Conservation (phyloP, 2,888 invertebrate species). For the Platerodrilus igneus region DNA sequence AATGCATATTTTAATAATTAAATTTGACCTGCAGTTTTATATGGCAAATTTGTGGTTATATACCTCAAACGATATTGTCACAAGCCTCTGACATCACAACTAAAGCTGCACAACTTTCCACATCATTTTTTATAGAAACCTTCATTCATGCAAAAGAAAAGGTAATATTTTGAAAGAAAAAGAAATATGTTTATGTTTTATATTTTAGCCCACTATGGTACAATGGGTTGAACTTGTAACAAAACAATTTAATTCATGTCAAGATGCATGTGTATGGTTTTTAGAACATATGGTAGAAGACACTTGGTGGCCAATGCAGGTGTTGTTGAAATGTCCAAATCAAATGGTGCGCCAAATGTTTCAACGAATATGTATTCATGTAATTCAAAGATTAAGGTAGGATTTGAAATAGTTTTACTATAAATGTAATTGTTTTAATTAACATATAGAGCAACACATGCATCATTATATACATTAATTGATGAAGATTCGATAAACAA, state of each 20-base stretch:
- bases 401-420: slow-evolving; percentile 4
- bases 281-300: slow-evolving; percentile 88
- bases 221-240: slow-evolving; percentile 94
- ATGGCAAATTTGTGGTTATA: slow-evolving; percentile 93
- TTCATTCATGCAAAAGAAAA: slow-evolving; percentile 97
- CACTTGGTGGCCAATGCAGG: slow-evolving; percentile 93
- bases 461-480: slow-evolving; percentile 57
- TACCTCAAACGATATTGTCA: slow-evolving; percentile 82
- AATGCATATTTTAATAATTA: slow-evolving; percentile 1
- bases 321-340: slow-evolving; percentile 90
- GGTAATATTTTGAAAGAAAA: slow-evolving; percentile 46
- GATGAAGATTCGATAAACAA: slow-evolving; percentile 48
- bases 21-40: slow-evolving; percentile 66
- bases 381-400: slow-evolving; percentile 84
- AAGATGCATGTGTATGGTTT: slow-evolving; percentile 88
- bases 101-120: slow-evolving; percentile 80
- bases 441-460: slow-evolving; percentile 52
- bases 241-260: slow-evolving; percentile 89
- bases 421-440: background rate
- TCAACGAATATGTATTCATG: slow-evolving; percentile 90
- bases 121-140: slow-evolving; percentile 93
- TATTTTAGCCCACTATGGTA: slow-evolving; percentile 80
- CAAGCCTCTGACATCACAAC: slow-evolving; percentile 76
- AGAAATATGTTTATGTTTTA: background rate
- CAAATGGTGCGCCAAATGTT: slow-evolving; percentile 97